Percentiles rank a stretch among this genome's conserved stretches.
These are phyloP conservation scores for Hypothenemus hampei DNA, from an alignment of 1,140 invertebrate species.

Conservation along the genomic window DNA sequence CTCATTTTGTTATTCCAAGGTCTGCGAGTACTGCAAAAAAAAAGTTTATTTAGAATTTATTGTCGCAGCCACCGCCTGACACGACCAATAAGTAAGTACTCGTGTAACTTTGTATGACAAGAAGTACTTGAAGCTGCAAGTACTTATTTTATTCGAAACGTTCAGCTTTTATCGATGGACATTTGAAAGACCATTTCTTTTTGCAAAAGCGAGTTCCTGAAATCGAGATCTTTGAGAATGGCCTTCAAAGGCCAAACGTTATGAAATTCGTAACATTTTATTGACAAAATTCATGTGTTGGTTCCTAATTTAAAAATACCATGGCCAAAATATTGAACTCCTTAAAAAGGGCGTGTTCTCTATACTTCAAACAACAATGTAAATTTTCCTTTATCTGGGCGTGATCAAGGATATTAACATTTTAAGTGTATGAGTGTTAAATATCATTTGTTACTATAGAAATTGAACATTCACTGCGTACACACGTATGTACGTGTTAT, in stretches of 20 bases:
- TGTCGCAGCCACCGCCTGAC: conserved; percentile 17
- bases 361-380: too few relatives aligned
- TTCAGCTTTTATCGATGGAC: neutral
- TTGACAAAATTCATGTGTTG: too few relatives aligned
- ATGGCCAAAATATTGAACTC: neutral
- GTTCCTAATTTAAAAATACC: too few relatives aligned
- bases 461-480: neutral
- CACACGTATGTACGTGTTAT: too few relatives aligned
- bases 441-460: neutral
- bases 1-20: conserved; percentile 20
- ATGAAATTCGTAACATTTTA: too few relatives aligned
- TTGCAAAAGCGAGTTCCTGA: neutral
- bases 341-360: neutral
- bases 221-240: neutral
- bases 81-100: conserved; percentile 13
- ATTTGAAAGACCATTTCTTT: neutral
- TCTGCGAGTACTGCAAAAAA: conserved; percentile 10
- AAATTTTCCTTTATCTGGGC: neutral
- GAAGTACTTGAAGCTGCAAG: conserved; percentile 4
- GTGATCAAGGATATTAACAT: neutral
- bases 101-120: conserved; percentile 9
- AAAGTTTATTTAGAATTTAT: conserved; percentile 19
- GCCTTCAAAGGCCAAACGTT: too few relatives aligned
- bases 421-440: neutral
- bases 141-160: conserved; percentile 7